Evolutionary conservation across 1,140 invertebrate genomes (phyloP), one percentile per base, ranked within the genome.

Genomic region (Drosophila suzukii): DNA sequence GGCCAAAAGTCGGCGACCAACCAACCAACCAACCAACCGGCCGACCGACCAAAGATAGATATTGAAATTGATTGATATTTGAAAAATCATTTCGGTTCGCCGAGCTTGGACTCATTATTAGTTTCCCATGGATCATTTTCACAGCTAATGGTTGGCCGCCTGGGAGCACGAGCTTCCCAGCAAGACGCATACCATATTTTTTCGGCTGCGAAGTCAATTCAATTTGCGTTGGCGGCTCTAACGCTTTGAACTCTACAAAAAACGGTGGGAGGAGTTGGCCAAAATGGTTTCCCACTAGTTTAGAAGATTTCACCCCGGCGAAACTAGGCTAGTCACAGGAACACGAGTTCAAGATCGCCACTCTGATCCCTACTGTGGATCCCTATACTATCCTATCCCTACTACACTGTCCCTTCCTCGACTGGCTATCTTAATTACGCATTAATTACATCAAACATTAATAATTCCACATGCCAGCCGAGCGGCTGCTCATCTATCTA

Each of bases 31-130:
- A 20, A 20, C 20, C 10, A 13, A 41, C 55, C 55, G 17, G 68
- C 10, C 39, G 36, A n/a, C 49, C 41, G 38, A n/a, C 49, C 47
- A 41, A 27, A 73, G 60, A 66, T 79, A 73, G 68, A 67, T 79
- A 88, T 88, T 85, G 66, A 86, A 81, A 86, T 86, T 88, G 84
- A 89, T 88, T 83, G 85, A 88, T 88, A 89, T 89, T 88, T 84
- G 75, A 86, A 75, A 83, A 83, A 83, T 89, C 78, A 83, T 84
- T 84, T 82, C 55, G 61, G 68, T 56, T 59, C 56, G 59, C n/a
- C n/a, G 11, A 51, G 65, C 66, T 54, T 55, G 39, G 65, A 56
- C 78, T 79, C 74, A 85, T 86, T 78, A 85, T 79, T 68, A 70
- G 76, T 88, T 88, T 88, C 84, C 84, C 84, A 88, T 84, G 84